phyloP scores from a whole-genome alignment of 1,140 invertebrate genomes.

The Ooceraea biroi region DNA sequence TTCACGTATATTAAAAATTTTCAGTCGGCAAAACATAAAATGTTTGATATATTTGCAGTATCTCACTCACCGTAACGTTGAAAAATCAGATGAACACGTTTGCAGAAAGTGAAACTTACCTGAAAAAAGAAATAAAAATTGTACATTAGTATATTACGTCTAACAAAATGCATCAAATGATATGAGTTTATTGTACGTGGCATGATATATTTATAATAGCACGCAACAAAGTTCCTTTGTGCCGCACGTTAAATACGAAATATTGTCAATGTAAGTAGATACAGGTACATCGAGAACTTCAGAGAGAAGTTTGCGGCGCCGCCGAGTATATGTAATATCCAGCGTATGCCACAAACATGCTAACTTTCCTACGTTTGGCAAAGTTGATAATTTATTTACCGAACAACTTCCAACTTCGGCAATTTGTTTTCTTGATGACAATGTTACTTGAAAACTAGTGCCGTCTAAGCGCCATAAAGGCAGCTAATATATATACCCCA shows the following conservation, averaged over 20 bases:
- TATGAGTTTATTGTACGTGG: not conserved
- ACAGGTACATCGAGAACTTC: slow-evolving; percentile 28
- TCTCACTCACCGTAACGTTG: slow-evolving; percentile 51
- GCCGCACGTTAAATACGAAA: slow-evolving; percentile 1
- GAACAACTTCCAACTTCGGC: slow-evolving; percentile 51
- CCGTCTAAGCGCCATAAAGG: slow-evolving; percentile 36
- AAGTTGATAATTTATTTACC: slow-evolving; percentile 61
- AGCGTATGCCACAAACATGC: slow-evolving; percentile 43
- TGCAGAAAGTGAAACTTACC: slow-evolving; percentile 57
- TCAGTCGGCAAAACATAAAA: not conserved
- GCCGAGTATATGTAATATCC: slow-evolving; percentile 35
- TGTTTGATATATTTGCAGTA: not conserved
- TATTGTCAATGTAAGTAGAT: slow-evolving; percentile 25
- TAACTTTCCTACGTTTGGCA: slow-evolving; percentile 48
- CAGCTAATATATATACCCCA: slow-evolving; percentile 23
- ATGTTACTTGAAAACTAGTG: slow-evolving; percentile 57
- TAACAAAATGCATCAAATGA: not conserved
- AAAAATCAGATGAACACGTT: not conserved
- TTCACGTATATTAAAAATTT: not conserved
- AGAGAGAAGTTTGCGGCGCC: not conserved
- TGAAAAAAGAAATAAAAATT: slow-evolving; percentile 64
- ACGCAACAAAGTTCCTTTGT: not conserved
- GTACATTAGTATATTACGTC: not conserved
- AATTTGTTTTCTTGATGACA: slow-evolving; percentile 55
- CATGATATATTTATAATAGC: not conserved